Evolutionary conservation across 1,140 invertebrate genomes (phyloP).

Genomic region (Latrodectus geometricus): DNA sequence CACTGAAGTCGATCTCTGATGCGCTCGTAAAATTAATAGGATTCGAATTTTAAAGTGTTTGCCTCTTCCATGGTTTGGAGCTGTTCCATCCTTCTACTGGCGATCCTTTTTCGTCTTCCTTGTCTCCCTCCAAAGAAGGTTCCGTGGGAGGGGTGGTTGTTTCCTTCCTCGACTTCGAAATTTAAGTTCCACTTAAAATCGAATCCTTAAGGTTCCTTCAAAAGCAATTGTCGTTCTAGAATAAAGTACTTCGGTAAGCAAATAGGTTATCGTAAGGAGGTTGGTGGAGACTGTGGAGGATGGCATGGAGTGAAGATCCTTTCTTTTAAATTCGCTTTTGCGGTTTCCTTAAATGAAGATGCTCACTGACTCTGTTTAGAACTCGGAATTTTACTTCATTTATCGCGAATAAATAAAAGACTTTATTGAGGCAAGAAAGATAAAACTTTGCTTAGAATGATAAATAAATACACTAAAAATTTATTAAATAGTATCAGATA

Average conservation of each 20-base stretch:
- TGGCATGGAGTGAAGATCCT: neutral
- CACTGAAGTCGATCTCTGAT: conserved; percentile 26
- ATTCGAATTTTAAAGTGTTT: conserved; percentile 62
- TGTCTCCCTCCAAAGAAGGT: conserved; percentile 18
- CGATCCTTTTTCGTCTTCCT: neutral
- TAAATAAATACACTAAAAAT: too few species aligned
- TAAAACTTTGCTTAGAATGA: too few species aligned
- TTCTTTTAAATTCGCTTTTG: neutral
- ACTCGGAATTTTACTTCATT: too few species aligned
- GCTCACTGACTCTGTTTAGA: neutral
- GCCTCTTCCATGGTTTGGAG: conserved; percentile 22
- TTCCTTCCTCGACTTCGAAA: conserved; percentile 35
- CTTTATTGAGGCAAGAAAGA: too few species aligned
- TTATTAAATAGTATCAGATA: too few species aligned
- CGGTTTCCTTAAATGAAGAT: neutral
- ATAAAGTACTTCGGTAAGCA: conserved; percentile 49
- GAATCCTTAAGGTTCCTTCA: conserved; percentile 21
- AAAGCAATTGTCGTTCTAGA: conserved; percentile 42
- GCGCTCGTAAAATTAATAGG: conserved; percentile 61
- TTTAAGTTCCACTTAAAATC: conserved; percentile 56
- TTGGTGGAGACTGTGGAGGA: neutral
- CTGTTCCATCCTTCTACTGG: conserved; percentile 25
- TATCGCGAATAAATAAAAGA: too few species aligned
- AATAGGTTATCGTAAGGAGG: conserved; percentile 26
- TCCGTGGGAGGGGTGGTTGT: neutral